phyloP scores from a whole-genome alignment of 2,113 vertebrate species.

The Origma solitaria region DNA sequence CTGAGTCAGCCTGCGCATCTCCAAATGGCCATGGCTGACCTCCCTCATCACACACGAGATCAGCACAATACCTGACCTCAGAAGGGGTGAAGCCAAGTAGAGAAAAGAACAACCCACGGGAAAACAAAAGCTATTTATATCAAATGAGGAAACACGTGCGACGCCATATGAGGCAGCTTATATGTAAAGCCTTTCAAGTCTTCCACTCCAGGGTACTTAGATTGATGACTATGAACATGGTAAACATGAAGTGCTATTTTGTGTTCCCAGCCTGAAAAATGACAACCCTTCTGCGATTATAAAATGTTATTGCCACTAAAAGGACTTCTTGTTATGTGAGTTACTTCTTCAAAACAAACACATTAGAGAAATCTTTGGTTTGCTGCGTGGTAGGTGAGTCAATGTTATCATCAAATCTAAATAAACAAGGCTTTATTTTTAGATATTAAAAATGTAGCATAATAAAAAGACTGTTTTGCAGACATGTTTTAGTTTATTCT shows the following conservation, averaged over 20 bases:
- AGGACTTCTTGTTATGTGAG: slow-evolving; percentile 38
- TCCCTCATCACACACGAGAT: neutral
- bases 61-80: neutral
- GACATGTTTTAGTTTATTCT: neutral
- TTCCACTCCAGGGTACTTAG: slow-evolving; percentile 3
- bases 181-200: slow-evolving; percentile 20
- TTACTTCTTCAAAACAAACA: slow-evolving; percentile 48
- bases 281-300: neutral
- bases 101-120: neutral
- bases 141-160: neutral
- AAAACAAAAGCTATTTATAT: slow-evolving; percentile 46
- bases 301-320: slow-evolving; percentile 11
- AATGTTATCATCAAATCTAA: slow-evolving; percentile 53
- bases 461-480: neutral
- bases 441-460: neutral
- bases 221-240: neutral
- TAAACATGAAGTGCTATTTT: slow-evolving; percentile 25
- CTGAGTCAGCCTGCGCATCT: neutral
- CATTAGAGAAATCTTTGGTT: slow-evolving; percentile 39
- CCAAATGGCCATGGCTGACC: neutral
- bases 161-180: neutral
- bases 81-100: neutral
- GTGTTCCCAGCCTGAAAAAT: neutral
- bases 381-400: slow-evolving; percentile 3
- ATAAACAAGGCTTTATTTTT: slow-evolving; percentile 46